Conservation (phyloP, 30 jellyfish, hydroid and myxozoan genomes). For the Aurelia coerulea region DNA sequence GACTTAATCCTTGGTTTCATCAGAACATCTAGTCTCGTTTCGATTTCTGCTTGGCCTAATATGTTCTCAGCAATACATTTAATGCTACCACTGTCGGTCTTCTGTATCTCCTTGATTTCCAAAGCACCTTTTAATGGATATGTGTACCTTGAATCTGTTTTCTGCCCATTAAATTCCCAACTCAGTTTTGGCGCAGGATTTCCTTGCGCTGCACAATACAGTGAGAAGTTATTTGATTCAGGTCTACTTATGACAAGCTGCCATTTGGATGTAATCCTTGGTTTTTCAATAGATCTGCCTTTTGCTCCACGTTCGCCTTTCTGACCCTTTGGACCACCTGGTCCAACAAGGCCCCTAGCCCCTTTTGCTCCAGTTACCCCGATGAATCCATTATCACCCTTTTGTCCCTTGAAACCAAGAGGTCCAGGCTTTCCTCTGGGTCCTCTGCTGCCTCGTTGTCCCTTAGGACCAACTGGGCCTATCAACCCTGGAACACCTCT, state of each 20-base stretch:
- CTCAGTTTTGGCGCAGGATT: background rate
- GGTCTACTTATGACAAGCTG: background rate
- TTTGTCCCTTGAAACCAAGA: background rate
- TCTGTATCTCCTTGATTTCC: background rate
- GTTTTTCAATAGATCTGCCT: conserved; percentile 22
- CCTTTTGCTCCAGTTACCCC: background rate
- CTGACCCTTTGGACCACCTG: background rate
- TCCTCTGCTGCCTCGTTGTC: background rate
- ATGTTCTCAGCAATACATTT: conserved; percentile 6
- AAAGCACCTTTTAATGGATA: background rate
- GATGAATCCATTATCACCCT: background rate
- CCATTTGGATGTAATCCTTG: conserved; percentile 9
- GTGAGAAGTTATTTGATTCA: background rate
- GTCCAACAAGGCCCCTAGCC: background rate
- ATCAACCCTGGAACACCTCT: too few species aligned
- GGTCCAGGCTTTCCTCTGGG: background rate
- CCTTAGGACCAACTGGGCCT: too few species aligned
- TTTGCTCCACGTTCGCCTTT: background rate
- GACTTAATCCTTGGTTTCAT: too few species aligned
- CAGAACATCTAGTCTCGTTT: too few species aligned
- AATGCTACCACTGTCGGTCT: too few species aligned
- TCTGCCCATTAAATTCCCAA: background rate
- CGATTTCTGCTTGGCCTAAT: too few species aligned
- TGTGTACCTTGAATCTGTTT: background rate
- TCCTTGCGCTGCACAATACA: background rate